Base-by-base conservation (phyloP, 2,888 invertebrate genomes). In the Andrena marginata region DNA sequence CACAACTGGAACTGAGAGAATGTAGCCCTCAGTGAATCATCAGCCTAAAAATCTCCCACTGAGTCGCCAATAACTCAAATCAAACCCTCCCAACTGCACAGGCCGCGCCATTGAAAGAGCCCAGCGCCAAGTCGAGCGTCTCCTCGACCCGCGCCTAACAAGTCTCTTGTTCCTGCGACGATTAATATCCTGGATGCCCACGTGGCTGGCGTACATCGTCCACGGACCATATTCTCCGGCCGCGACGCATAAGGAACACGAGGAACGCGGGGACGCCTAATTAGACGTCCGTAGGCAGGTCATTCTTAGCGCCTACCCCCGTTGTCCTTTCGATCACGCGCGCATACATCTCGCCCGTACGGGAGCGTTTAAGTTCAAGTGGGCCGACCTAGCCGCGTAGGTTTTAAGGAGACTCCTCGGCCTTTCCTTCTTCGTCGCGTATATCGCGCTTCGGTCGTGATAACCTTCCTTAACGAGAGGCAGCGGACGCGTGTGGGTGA, bases 211-310 rank as follows among this genome's bases (percentile, higher is more conserved):
- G 54, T 49, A 35, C 64, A 65, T 79, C 73, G 65, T 75, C 80
- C 82, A 68, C 75, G 80, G 63, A 26, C 71, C 56, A 67, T 72
- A 65, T 70, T 77, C 82, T 49, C 29, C 26, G 35, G 26, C 51
- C 35, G 63, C 67, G 65, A 70, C 80, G 67, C 70, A 77, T 77
- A 51, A 78, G 75, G 79, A 77, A 71, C 67, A 74, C 64, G 73
- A 62, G 63, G 71, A 80, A 63, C 74, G 68, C 72, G 64, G 73
- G 76, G 65, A 84, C 74, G 81, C 82, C 87, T 89, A 87, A 88
- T 88, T 89, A 88, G 86, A 89, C 75, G 76, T 64, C 74, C 87
- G 89, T 89, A 83, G 87, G 88, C 73, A 56, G 85, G 80, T 85
- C 85, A 82, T 85, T 87, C 80, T 85, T 77, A 85, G 83, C 85